Evolutionary conservation across 2,113 vertebrate species (phyloP).

Genomic region (Danionella cerebrum): DNA sequence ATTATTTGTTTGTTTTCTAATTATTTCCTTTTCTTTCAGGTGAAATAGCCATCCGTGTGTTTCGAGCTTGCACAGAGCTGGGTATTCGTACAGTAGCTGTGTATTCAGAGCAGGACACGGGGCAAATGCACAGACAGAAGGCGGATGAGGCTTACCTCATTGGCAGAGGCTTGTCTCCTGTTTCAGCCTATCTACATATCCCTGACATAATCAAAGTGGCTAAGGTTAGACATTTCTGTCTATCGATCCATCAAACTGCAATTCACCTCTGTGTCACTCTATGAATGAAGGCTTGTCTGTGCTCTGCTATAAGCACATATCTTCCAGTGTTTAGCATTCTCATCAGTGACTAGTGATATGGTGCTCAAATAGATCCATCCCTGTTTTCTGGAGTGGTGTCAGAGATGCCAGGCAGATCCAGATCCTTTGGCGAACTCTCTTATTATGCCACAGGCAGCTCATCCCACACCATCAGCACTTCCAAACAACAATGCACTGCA

Average conservation of each 20-base stretch:
- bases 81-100: constrained; percentile 76
- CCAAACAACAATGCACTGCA: constrained; percentile 25
- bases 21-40: constrained; percentile 53
- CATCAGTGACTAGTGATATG: background rate
- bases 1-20: background rate
- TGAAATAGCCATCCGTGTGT: constrained; percentile 87
- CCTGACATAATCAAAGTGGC: constrained; percentile 89
- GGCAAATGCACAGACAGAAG: constrained; percentile 92
- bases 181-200: constrained; percentile 83
- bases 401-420: constrained; percentile 25
- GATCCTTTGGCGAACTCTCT: constrained; percentile 15
- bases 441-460: constrained; percentile 32
- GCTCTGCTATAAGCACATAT: background rate
- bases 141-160: constrained; percentile 89
- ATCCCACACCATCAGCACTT: constrained; percentile 25
- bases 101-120: constrained; percentile 80
- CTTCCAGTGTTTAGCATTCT: background rate
- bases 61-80: constrained; percentile 85
- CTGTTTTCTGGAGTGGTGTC: background rate
- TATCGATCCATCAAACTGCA: background rate
- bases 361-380: background rate
- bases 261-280: background rate
- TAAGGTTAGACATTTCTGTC: constrained; percentile 64
- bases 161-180: constrained; percentile 77
- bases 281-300: background rate